Evolutionary conservation across 2,113 vertebrate species (phyloP), one percentile per base, ranked within the genome.

Genomic region (Centropristis striata): DNA sequence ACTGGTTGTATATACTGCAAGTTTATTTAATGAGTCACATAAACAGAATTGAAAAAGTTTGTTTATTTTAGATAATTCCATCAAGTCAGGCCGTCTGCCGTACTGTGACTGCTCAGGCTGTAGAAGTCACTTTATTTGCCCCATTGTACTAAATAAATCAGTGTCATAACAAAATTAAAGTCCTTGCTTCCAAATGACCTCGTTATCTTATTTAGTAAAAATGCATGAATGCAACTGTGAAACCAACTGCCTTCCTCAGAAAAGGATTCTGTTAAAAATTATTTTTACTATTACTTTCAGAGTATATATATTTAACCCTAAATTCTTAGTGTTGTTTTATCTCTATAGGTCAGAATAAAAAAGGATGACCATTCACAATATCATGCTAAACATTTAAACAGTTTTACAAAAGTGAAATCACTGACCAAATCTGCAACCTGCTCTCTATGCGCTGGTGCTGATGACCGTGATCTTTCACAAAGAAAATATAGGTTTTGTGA

Each of bases 401-500:
- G 54, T 69, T 70, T 28, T 18, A 20, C 18, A 41, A 11, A 54
- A 14, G 12, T 16, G 12, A 65, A 32, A 63, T 79, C 32, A 72
- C 8, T 37, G 14, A 76, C n/a, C n/a, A 27, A 69, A 60, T 47
- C 23, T 53, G 3, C 23, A 65, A 25, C 47, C 46, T 37, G 16
- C 49, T 36, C 15, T 54, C 7, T 37, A 25, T 42, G 41, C 73
- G 64, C 63, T 63, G 2, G n/a, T 55, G 58, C 16, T 55, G 75
- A 37, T 50, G 4, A 39, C 27, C 32, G 18, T 59, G 50, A 66
- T n/a, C 27, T 27, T 44, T 69, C 16, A 39, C 39, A 53, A 68
- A 50, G 10, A 50, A 68, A 58, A 23, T 71, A 41, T 32, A 11
- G 14, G 3, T 25, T 32, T 16, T 42, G 57, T 57, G 53, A 42